Conservation (phyloP, 2,888 invertebrate genomes). For the Latheticus oryzae region DNA sequence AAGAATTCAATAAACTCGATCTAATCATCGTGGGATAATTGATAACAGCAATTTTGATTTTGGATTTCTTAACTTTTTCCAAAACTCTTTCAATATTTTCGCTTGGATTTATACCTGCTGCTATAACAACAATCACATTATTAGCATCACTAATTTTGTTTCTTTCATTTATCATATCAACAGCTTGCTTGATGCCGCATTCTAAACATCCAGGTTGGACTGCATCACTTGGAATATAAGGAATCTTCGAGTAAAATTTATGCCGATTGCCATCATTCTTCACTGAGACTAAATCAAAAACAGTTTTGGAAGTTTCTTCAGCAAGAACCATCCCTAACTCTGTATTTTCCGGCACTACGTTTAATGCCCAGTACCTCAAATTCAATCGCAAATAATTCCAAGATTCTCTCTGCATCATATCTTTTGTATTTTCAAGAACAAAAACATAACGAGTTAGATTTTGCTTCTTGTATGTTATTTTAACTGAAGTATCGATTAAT, state of each 20-base stretch:
- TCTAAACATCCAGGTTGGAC: slow-evolving; percentile 66
- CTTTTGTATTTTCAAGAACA: slow-evolving; percentile 71
- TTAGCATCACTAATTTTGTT: slow-evolving; percentile 64
- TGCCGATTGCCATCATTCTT: slow-evolving; percentile 50
- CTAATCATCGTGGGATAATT: slow-evolving; percentile 68
- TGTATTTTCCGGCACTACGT: slow-evolving; percentile 68
- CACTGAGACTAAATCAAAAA: slow-evolving; percentile 61
- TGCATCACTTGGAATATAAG: slow-evolving; percentile 68
- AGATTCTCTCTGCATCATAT: slow-evolving; percentile 70
- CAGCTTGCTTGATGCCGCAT: slow-evolving; percentile 65
- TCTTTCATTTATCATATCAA: slow-evolving; percentile 67
- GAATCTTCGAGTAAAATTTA: slow-evolving; percentile 61
- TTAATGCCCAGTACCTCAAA: slow-evolving; percentile 70
- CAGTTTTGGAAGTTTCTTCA: slow-evolving; percentile 62
- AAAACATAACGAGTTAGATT: slow-evolving; percentile 69
- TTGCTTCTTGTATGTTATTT: slow-evolving; percentile 68
- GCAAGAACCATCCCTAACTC: slow-evolving; percentile 69
- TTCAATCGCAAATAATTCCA: slow-evolving; percentile 72
- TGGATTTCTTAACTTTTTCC: slow-evolving; percentile 64
- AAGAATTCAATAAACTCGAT: slow-evolving; percentile 64
- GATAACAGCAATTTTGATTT: slow-evolving; percentile 68
- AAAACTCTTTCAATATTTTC: slow-evolving; percentile 63
- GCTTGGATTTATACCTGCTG: slow-evolving; percentile 68
- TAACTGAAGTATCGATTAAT: slow-evolving; percentile 66
- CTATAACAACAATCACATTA: slow-evolving; percentile 69